Evolutionary conservation across 2,797 vertebrate species (phyloP).

Genomic region (Distichodus sexfasciatus): DNA sequence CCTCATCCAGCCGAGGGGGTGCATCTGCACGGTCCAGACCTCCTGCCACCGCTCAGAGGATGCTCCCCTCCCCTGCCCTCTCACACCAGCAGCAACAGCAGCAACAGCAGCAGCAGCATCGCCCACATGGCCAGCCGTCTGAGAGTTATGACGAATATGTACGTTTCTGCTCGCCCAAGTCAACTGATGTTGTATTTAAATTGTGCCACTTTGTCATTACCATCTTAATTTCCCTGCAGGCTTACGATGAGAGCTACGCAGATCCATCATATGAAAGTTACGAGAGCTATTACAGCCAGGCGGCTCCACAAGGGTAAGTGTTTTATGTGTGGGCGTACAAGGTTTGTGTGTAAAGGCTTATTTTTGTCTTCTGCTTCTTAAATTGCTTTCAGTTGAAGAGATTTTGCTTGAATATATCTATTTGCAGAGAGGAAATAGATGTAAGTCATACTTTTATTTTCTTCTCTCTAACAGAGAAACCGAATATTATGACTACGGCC

Average conservation of each 20-base stretch:
- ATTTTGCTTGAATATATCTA: no score
- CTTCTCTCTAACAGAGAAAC: constrained; percentile 80
- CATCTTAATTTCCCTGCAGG: constrained; percentile 56
- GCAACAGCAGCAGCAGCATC: constrained; percentile 59
- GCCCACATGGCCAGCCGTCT: no score
- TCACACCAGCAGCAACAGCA: constrained; percentile 78
- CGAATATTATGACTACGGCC: constrained; percentile 98
- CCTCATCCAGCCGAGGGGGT: constrained; percentile 79
- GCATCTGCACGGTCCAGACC: constrained; percentile 82
- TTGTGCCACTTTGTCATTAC: no score
- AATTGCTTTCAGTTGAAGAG: no score
- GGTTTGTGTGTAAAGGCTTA: no score
- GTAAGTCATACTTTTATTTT: no score
- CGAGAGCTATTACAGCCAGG: constrained; percentile 91
- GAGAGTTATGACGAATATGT: constrained; percentile 94
- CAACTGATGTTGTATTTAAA: background rate
- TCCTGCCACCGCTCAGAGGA: constrained; percentile 80
- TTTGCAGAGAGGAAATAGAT: no score
- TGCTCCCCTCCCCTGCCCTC: constrained; percentile 74
- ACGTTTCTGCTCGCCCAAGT: constrained; percentile 53
- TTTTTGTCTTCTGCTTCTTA: background rate
- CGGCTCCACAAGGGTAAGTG: constrained; percentile 86
- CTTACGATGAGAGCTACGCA: constrained; percentile 87
- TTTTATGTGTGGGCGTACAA: no score
- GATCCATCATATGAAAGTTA: constrained; percentile 83